Conservation (phyloP, 1,140 invertebrate genomes). For the Zaprionus nigranus region DNA sequence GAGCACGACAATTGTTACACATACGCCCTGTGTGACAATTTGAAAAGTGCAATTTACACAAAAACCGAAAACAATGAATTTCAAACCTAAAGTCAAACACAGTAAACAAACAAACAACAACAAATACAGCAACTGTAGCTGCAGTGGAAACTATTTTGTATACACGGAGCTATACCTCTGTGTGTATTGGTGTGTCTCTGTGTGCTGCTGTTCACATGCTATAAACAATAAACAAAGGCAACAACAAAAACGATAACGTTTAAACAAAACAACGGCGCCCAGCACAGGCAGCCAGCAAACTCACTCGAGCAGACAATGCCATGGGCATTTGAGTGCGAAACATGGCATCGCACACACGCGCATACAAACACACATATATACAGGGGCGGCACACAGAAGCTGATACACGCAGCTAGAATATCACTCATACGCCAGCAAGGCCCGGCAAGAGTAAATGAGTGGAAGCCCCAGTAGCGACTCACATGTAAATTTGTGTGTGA, state of each 20-base stretch:
- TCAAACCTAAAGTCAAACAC: slow-evolving; percentile 49
- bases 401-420: slow-evolving; percentile 55
- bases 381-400: slow-evolving; percentile 10
- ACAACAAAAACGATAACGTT: slow-evolving; percentile 80
- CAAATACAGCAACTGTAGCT: background rate
- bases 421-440: slow-evolving; percentile 73
- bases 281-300: slow-evolving; percentile 69
- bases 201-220: slow-evolving; percentile 34
- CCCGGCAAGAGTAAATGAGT: slow-evolving; percentile 70
- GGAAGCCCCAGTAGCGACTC: slow-evolving; percentile 45
- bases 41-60: slow-evolving; percentile 31
- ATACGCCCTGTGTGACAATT: slow-evolving; percentile 44
- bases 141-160: slow-evolving; percentile 51
- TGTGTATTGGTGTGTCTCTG: slow-evolving; percentile 3
- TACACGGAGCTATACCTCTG: slow-evolving; percentile 2
- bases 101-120: slow-evolving; percentile 31
- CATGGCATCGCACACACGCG: slow-evolving; percentile 26
- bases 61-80: slow-evolving; percentile 35
- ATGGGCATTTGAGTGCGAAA: slow-evolving; percentile 73
- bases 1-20: slow-evolving; percentile 25
- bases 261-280: slow-evolving; percentile 79
- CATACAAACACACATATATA: slow-evolving; percentile 1
- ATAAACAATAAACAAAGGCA: slow-evolving; percentile 79
- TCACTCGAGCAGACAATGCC: slow-evolving; percentile 72
- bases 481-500: slow-evolving; percentile 23